Percentiles rank a stretch among this genome's conserved stretches.
Conservation (phyloP, 2,113 vertebrate genomes). For the Spea multiplicata region DNA sequence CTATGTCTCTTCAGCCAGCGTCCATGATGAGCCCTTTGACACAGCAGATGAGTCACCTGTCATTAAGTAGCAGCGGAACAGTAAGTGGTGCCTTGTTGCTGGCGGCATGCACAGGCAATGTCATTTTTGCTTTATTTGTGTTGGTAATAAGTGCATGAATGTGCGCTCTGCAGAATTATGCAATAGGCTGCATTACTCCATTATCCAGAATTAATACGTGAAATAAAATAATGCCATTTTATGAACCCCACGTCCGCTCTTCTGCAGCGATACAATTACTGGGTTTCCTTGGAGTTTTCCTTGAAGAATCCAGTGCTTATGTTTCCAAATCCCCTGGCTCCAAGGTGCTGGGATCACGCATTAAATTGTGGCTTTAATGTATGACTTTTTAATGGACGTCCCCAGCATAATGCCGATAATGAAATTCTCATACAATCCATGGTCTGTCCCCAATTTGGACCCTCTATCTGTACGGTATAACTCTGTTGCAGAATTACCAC, state of each 20-base stretch:
- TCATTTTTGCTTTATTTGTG: background rate
- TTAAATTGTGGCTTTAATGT: conserved; percentile 20
- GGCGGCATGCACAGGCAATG: conserved; percentile 17
- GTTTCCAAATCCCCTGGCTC: conserved; percentile 19
- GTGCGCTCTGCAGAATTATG: background rate
- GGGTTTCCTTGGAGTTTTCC: no score
- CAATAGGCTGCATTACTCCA: background rate
- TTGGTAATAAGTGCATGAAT: background rate
- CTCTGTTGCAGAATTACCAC: background rate
- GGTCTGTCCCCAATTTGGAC: conserved; percentile 26
- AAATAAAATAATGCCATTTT: no score
- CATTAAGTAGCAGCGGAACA: conserved; percentile 86
- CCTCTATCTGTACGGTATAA: conserved; percentile 4
- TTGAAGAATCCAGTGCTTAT: background rate
- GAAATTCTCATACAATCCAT: conserved; percentile 13
- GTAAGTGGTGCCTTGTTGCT: conserved; percentile 70
- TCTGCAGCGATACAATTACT: no score
- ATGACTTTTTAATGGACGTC: conserved; percentile 31
- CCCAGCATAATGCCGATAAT: conserved; percentile 19
- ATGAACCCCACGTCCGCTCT: no score
- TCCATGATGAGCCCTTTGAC: conserved; percentile 91
- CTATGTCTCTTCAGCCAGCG: conserved; percentile 93
- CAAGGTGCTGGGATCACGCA: conserved; percentile 3
- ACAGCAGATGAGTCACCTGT: conserved; percentile 97
- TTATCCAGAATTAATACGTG: no score